Conservation (phyloP, 2,113 vertebrate species). For the Anguilla rostrata region DNA sequence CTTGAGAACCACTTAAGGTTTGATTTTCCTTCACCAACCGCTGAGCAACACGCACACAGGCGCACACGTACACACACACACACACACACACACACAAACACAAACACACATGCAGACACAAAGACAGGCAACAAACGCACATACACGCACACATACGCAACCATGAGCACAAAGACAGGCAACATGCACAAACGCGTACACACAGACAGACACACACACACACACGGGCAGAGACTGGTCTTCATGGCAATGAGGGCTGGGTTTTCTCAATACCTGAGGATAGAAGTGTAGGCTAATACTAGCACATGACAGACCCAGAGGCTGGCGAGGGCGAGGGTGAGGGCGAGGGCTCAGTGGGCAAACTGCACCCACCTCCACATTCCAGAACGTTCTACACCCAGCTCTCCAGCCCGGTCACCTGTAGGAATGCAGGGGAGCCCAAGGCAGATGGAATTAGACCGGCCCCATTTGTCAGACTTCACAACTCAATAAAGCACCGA, state of each 20-base stretch:
- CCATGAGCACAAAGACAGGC: no score
- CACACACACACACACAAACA: not conserved
- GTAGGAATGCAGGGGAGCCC: not conserved
- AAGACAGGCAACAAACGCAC: no score
- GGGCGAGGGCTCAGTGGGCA: not conserved
- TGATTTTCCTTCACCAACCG: not conserved
- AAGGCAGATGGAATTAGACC: not conserved
- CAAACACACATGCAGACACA: not conserved
- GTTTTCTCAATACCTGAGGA: no score
- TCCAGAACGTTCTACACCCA: not conserved
- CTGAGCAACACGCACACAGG: not conserved
- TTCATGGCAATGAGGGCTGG: not conserved
- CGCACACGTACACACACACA: not conserved
- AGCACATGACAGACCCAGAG: not conserved
- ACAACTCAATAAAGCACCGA: slow-evolving; percentile 4
- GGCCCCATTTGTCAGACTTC: not conserved
- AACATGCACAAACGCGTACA: not conserved
- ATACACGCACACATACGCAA: not conserved
- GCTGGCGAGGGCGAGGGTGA: not conserved
- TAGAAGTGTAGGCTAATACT: not conserved
- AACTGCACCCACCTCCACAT: not conserved
- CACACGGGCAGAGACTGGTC: not conserved
- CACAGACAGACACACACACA: not conserved
- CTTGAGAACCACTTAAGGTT: not conserved
- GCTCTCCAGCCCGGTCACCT: not conserved